Evolutionary conservation across 2,888 invertebrate genomes (phyloP).

Genomic region (Danaus chrysippus): DNA sequence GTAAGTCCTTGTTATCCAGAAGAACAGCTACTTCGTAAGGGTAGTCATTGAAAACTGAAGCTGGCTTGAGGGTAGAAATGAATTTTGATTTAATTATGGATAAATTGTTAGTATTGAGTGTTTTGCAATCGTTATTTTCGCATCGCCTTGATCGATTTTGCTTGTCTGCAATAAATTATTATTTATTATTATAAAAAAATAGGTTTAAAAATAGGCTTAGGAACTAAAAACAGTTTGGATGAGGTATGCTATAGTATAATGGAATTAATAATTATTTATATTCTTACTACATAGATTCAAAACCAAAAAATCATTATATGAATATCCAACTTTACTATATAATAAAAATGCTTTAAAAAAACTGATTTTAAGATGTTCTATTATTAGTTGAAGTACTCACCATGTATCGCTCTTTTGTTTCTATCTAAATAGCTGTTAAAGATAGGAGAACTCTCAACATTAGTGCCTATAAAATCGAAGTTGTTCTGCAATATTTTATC

Average conservation of each 20-base stretch:
- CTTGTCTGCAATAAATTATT: constrained; percentile 8
- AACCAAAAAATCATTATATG: too few species aligned
- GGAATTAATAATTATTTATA: too few species aligned
- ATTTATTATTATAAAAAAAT: background rate
- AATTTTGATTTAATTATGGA: constrained; percentile 41
- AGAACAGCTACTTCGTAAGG: constrained; percentile 56
- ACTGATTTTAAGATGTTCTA: background rate
- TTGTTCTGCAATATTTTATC: constrained; percentile 50
- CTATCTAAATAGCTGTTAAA: constrained; percentile 49
- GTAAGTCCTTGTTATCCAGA: constrained; percentile 35
- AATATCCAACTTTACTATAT: too few species aligned
- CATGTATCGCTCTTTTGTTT: constrained; percentile 45
- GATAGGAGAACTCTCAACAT: constrained; percentile 40
- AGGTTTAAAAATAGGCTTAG: too few species aligned
- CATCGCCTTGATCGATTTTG: constrained; percentile 21
- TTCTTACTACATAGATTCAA: too few species aligned
- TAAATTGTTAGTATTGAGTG: constrained; percentile 30
- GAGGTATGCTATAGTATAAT: too few species aligned
- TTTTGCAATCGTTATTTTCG: constrained; percentile 33
- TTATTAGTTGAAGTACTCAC: constrained; percentile 45
- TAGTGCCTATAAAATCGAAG: constrained; percentile 46
- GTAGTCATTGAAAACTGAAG: constrained; percentile 52
- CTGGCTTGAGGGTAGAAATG: constrained; percentile 41
- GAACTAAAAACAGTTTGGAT: too few species aligned
- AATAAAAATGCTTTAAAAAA: too few species aligned